A percentile compares a stretch with the other conserved stretches of the same genome.
These are phyloP conservation scores for Gadopsis marmoratus DNA, from an alignment of 2,797 vertebrate genomes.

Conservation along the genomic window DNA sequence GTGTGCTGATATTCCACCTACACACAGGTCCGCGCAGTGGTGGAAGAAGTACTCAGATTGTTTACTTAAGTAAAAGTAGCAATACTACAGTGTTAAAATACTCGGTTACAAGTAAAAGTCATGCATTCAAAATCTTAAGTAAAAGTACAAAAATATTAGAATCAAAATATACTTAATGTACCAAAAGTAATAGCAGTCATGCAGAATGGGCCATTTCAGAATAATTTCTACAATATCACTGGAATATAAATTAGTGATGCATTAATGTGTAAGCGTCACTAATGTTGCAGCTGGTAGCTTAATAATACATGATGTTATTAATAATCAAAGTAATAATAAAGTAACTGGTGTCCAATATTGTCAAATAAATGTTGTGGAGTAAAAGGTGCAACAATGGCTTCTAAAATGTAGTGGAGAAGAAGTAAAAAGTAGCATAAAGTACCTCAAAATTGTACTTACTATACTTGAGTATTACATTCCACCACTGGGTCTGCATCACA, in stretches of 20 bases:
- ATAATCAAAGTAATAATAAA: background rate
- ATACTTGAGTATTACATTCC: background rate
- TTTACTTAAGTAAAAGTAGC: too few species aligned
- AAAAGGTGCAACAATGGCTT: background rate
- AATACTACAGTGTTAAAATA: too few species aligned
- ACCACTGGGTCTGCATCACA: conserved; percentile 1
- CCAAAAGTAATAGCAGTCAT: background rate
- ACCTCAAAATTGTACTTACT: background rate
- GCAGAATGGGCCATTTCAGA: background rate
- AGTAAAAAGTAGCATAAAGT: background rate
- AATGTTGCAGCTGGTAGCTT: too few species aligned
- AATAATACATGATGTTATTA: too few species aligned
- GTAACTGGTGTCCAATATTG: background rate
- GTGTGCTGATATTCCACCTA: conserved; percentile 10
- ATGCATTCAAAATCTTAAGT: background rate
- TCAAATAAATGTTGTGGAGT: background rate
- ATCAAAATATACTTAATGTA: background rate
- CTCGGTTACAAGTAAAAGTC: background rate
- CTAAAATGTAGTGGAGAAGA: too few species aligned
- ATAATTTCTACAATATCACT: background rate
- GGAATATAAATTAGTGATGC: background rate
- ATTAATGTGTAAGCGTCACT: too few species aligned
- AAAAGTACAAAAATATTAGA: background rate
- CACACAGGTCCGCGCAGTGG: background rate
- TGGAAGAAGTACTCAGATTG: too few species aligned